Base-by-base conservation (phyloP, 2,113 vertebrate species). In the Microtus ochrogaster region DNA sequence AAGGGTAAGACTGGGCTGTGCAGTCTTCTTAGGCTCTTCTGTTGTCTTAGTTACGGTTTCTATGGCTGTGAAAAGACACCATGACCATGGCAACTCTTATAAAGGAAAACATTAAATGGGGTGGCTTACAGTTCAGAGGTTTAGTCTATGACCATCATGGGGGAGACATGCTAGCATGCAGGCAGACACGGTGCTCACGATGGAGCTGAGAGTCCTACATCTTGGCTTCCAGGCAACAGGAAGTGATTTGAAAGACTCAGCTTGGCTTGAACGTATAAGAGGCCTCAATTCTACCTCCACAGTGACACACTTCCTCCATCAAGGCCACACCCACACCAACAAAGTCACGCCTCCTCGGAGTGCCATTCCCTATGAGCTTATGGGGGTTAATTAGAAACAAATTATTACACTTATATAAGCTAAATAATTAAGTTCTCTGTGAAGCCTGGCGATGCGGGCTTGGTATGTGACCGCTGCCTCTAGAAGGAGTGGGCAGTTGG, bases 371-470 rank as follows among this genome's bases (percentile, higher is more conserved):
- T 39, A 39, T 72, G 70, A 72, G 17, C 70, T 39, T 8, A 21
- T 16, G 33, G 30, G 66, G 17, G 36, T 7, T 36, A 39, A n/a
- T 72, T 72, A 72, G 70, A n/a, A 39, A 39, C 70, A 72, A 72
- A 21, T 39, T 39, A 21, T 7, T 21, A 72, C 70, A 19, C 70
- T 39, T n/a, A 99, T 99, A 99, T 99, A 98, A 99, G 99, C 97
- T 99, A 99, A 97, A 99, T 99, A 91, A 99, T 98, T 88, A 99
- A 99, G 98, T 99, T 99, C 98, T 99, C 99, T 97, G 99, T 99
- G 66, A 99, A 98, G 96, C 99, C 99, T 92, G 99, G 99, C 96
- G 99, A 99, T 41, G 99, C 99, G 97, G 99, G 98, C 98, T 99
- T 99, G 97, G 99, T 99, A 92, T 99, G 97, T 99, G 99, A 97